phyloP scores from a whole-genome alignment of 1,140 invertebrate genomes.

The Euura saliciscinereae region DNA sequence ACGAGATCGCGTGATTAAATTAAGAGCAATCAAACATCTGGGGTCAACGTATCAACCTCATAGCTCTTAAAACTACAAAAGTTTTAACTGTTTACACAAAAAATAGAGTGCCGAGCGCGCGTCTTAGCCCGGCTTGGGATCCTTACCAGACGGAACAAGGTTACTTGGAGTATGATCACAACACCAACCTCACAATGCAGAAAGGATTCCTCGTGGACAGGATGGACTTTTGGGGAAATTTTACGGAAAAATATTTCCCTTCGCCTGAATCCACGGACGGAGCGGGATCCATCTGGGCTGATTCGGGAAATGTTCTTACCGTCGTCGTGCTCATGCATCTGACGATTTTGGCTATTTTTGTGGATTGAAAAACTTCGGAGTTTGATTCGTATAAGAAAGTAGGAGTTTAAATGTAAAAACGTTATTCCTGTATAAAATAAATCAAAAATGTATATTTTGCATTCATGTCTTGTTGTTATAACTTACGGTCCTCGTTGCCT shows the following conservation, averaged over 20 bases:
- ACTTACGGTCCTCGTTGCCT: background rate
- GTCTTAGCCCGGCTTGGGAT: slow-evolving; percentile 36
- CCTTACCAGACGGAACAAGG: slow-evolving; percentile 36
- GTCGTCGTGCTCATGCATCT: background rate
- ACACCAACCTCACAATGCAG: slow-evolving; percentile 34
- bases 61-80: too few relatives aligned
- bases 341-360: background rate
- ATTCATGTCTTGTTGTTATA: background rate
- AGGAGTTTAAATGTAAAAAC: too few relatives aligned
- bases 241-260: slow-evolving; percentile 23
- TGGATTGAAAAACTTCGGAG: too few relatives aligned
- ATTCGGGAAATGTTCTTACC: too few relatives aligned
- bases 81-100: too few relatives aligned
- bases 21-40: background rate
- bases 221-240: slow-evolving; percentile 46
- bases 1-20: background rate
- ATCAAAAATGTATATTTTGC: background rate
- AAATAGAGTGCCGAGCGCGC: slow-evolving; percentile 39
- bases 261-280: background rate
- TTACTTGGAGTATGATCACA: slow-evolving; percentile 43
- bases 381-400: too few relatives aligned
- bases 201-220: slow-evolving; percentile 34
- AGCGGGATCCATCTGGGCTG: background rate
- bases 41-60: too few relatives aligned
- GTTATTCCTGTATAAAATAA: too few relatives aligned